Evolutionary conservation across 2,888 invertebrate species (phyloP), one percentile per base, ranked within the genome.

Genomic region (Chymomyza amoena): DNA sequence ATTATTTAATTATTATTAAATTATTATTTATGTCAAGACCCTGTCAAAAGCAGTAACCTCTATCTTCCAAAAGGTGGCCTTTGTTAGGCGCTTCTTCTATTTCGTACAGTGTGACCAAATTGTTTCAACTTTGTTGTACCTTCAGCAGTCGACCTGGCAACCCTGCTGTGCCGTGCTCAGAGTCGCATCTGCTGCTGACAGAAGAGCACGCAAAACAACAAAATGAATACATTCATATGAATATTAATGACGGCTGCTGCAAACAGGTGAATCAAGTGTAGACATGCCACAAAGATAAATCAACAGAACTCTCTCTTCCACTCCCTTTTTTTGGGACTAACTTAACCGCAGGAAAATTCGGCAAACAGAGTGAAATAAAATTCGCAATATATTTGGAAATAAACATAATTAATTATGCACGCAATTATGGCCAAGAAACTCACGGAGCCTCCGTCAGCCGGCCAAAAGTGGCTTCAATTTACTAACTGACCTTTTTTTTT

Each of bases 371-470:
- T 1, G 6, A 60, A 63, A 16, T n/a, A 52, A 15, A 63, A 52
- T 45, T 52, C 28, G 28, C 20, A 52, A 25, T 52, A 63, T 28
- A 25, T 28, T 52, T 28, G n/a, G 16, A 63, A 61, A 28, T 36
- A 61, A 71, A 75, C 64, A 67, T 66, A 77, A 84, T 80, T 80
- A 80, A 78, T 79, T 76, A 75, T 70, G 65, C 32, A 45, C 25
- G 63, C 68, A 72, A 76, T 73, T 79, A 70, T 64, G 66, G 6
- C 39, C 1, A 60, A 70, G 69, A 64, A 51, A 68, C 69, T 61
- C 66, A 62, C 18, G 18, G 62, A 50, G 52, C 7, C 25, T 32
- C n/a, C n/a, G 32, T 7, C 32, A 32, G 1, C 32, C 51, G 72
- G 66, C 68, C 39, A 15, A 45, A 75, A 78, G 78, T 80, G 75